Evolutionary conservation across 35 echinoderm and acorn worm species (phyloP).

Genomic region (Heliocidaris tuberculata): DNA sequence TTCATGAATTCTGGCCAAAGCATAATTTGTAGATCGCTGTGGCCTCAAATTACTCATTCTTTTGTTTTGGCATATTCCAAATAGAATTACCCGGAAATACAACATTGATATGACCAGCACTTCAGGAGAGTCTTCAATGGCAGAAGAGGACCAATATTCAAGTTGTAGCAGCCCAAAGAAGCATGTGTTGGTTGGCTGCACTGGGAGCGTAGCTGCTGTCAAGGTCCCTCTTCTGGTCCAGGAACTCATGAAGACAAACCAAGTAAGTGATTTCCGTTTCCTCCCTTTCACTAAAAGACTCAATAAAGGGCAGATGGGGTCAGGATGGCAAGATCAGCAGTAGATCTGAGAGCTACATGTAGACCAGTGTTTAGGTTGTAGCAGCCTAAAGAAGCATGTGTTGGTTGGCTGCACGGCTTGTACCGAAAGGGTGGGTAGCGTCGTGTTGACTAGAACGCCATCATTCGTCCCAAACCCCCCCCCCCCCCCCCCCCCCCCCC

Average conservation of each 20-base stretch:
- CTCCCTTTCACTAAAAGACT: too few relatives aligned
- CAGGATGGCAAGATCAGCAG: too few relatives aligned
- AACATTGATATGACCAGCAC: background rate
- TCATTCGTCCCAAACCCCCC: too few relatives aligned
- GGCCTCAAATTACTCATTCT: too few relatives aligned
- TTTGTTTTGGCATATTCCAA: background rate
- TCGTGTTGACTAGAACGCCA: too few relatives aligned
- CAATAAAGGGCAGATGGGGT: too few relatives aligned
- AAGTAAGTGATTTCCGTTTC: conserved; percentile 21
- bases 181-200: conserved; percentile 64
- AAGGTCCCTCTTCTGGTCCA: conserved; percentile 59
- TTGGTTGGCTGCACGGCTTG: conserved; percentile 67
- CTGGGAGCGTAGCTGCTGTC: conserved; percentile 61
- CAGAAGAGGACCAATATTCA: background rate
- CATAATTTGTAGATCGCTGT: too few relatives aligned
- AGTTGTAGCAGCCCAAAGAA: background rate
- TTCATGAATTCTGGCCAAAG: too few relatives aligned
- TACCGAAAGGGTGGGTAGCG: too few relatives aligned
- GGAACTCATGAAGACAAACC: conserved; percentile 35
- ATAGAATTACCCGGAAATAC: background rate
- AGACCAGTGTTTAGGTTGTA: background rate
- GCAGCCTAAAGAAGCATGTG: conserved; percentile 40
- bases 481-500: too few relatives aligned
- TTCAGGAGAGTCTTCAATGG: background rate
- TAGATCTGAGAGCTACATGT: too few relatives aligned